Conservation (phyloP, 2,113 vertebrate species). For the Scomber japonicus region DNA sequence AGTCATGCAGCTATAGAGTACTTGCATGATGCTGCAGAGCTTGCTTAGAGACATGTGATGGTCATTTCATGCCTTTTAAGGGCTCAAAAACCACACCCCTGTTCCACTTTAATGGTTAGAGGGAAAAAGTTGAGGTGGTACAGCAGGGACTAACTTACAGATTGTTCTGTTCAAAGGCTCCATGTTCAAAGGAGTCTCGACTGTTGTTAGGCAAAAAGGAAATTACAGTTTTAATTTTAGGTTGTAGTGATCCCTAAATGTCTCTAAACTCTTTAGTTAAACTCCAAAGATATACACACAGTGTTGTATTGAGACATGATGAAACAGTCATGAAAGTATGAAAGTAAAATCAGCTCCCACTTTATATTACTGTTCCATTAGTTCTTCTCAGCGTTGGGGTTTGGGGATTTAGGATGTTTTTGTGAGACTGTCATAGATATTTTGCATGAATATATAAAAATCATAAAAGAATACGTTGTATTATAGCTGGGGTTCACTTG, state of each 20-base stretch:
- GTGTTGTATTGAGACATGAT: background rate
- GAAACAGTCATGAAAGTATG: background rate
- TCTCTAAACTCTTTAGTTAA: background rate
- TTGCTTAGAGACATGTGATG: conserved; percentile 7
- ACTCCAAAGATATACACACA: background rate
- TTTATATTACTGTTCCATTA: background rate
- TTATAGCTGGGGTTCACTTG: too few species aligned
- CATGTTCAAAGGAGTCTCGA: conserved; percentile 24
- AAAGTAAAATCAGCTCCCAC: background rate
- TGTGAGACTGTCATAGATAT: too few species aligned
- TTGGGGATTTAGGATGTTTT: too few species aligned
- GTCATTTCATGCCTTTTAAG: conserved; percentile 32
- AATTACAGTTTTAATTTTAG: background rate
- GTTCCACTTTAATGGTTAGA: conserved; percentile 2
- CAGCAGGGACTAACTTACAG: conserved; percentile 11
- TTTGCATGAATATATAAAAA: too few species aligned
- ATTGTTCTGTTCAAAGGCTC: conserved; percentile 31
- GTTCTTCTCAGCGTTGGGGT: background rate
- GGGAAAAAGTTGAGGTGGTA: background rate
- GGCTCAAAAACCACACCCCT: background rate
- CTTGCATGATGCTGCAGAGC: conserved; percentile 16
- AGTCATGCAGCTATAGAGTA: background rate
- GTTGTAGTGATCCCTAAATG: background rate
- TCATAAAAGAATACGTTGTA: too few species aligned
- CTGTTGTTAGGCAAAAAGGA: conserved; percentile 5